These are phyloP conservation scores for Ranitomeya variabilis DNA, from an alignment of 2,113 vertebrate species.

Conservation along the genomic window DNA sequence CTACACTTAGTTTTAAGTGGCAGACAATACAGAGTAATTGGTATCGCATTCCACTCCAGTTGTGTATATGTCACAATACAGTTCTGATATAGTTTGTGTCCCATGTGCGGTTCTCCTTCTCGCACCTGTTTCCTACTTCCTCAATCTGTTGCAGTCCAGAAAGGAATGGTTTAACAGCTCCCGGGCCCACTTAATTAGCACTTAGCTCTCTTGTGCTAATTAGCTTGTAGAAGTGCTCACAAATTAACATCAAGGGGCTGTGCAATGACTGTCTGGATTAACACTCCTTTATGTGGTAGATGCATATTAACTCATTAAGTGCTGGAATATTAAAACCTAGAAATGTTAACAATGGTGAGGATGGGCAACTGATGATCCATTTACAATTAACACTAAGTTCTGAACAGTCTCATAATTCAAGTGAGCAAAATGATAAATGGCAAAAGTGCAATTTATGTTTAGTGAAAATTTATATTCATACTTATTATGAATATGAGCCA, in stretches of 20 bases:
- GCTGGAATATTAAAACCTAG: neutral
- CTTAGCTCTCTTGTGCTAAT: constrained; percentile 56
- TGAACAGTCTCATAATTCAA: neutral
- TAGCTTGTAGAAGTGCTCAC: constrained; percentile 53
- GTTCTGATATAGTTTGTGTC: neutral
- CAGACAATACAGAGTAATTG: constrained; percentile 22
- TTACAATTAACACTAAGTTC: neutral
- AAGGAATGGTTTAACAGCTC: constrained; percentile 47
- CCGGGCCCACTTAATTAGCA: constrained; percentile 52
- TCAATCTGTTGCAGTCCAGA: constrained; percentile 46
- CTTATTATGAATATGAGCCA: too few relatives aligned
- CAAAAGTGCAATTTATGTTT: too few relatives aligned
- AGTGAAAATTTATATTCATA: too few relatives aligned
- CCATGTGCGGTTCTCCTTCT: neutral
- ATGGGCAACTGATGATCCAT: neutral
- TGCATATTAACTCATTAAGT: constrained; percentile 26
- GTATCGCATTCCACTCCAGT: neutral
- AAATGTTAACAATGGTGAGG: neutral
- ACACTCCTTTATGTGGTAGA: constrained; percentile 3
- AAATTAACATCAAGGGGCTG: constrained; percentile 57
- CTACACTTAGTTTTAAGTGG: neutral
- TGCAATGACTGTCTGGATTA: constrained; percentile 36
- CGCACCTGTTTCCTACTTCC: constrained; percentile 39
- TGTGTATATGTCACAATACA: constrained; percentile 11
- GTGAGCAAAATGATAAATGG: neutral